phyloP scores from a whole-genome alignment of 2,797 vertebrate species.

The Tragelaphus oryx region DNA sequence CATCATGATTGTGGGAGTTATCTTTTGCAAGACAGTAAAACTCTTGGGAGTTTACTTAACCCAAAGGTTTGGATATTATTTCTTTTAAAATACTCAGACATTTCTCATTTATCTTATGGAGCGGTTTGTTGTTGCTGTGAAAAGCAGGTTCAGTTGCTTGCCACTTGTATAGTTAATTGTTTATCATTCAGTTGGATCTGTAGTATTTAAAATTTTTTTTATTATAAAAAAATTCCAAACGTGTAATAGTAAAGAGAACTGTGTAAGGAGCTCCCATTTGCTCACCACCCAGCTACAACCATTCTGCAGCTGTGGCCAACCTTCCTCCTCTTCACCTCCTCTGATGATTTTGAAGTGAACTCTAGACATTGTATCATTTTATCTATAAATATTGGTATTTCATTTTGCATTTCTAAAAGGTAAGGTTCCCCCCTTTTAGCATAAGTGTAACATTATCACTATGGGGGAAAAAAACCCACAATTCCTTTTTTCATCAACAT shows the following conservation, averaged over 20 bases:
- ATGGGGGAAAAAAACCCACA: neutral
- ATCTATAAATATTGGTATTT: neutral
- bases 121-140: neutral
- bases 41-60: slow-evolving; percentile 15
- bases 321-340: neutral
- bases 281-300: neutral
- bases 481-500: slow-evolving; percentile 1
- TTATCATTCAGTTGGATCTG: neutral
- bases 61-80: neutral
- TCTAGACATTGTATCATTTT: neutral
- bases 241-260: neutral
- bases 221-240: slow-evolving; percentile 12
- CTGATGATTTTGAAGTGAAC: neutral
- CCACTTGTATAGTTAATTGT: neutral
- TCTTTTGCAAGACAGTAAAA: neutral
- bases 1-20: neutral
- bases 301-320: neutral
- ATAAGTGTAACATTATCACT: neutral
- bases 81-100: slow-evolving; percentile 14
- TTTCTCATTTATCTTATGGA: neutral
- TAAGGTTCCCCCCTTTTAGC: neutral
- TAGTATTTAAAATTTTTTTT: neutral
- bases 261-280: neutral
- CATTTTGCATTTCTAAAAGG: slow-evolving; percentile 14
- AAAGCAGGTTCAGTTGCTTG: neutral